These are phyloP conservation scores for Zaprionus obscuricornis DNA, from an alignment of 2,888 invertebrate species.

Conservation along the genomic window DNA sequence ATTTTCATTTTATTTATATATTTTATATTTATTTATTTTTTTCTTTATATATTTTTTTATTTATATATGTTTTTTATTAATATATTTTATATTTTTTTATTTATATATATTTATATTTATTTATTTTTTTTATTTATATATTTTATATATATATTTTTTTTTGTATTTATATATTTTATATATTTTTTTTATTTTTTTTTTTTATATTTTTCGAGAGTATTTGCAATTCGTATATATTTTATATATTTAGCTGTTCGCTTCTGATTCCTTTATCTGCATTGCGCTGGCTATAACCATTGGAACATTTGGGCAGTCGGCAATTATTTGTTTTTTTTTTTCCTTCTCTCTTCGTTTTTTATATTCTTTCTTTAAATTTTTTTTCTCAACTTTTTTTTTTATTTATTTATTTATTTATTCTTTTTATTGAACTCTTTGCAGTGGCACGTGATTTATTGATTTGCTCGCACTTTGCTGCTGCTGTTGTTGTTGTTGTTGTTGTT, in stretches of 20 bases:
- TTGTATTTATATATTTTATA: conserved; percentile 2
- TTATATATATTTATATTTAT: too few relatives aligned
- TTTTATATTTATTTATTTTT: too few relatives aligned
- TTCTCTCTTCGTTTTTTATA: conserved; percentile 4
- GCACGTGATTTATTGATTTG: conserved; percentile 73
- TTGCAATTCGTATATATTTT: conserved; percentile 1
- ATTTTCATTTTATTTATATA: too few relatives aligned
- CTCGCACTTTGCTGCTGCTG: conserved; percentile 33
- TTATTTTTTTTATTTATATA: conserved; percentile 2
- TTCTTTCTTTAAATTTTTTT: too few relatives aligned
- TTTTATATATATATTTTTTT: conserved; percentile 5
- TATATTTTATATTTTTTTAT: too few relatives aligned
- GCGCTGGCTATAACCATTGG: conserved; percentile 49
- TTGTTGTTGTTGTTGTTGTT: too few relatives aligned
- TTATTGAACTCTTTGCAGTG: conserved; percentile 55
- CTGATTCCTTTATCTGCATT: conserved; percentile 41
- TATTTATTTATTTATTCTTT: conserved; percentile 20
- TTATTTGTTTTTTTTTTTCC: conserved; percentile 15
- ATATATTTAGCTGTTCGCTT: conserved; percentile 1
- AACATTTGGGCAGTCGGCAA: conserved; percentile 47
- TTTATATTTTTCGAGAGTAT: conserved; percentile 1
- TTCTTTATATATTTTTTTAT: too few relatives aligned
- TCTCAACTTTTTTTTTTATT: conserved; percentile 4
- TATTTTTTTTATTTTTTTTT: conserved; percentile 5
- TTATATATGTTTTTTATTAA: too few relatives aligned